These are phyloP conservation scores for Echeneis naucrates DNA, from an alignment of 2,797 vertebrate genomes.

Conservation along the genomic window DNA sequence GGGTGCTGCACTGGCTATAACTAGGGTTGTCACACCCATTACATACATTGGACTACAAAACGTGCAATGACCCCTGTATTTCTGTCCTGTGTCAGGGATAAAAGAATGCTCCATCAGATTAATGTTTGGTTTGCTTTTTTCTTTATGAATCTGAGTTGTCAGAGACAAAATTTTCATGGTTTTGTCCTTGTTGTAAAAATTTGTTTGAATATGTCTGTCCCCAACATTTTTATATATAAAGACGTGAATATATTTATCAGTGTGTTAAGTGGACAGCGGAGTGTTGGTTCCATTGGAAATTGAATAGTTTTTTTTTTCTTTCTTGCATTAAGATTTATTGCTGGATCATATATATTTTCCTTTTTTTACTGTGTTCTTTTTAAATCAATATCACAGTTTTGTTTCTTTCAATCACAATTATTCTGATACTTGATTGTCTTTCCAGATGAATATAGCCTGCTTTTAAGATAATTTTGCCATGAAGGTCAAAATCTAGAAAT, in stretches of 20 bases:
- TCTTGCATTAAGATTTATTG: slow-evolving; percentile 79
- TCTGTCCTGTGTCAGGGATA: slow-evolving; percentile 64
- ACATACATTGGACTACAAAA: slow-evolving; percentile 72
- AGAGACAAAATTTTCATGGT: slow-evolving; percentile 70
- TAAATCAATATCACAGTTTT: slow-evolving; percentile 71
- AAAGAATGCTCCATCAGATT: slow-evolving; percentile 68
- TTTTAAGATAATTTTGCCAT: slow-evolving; percentile 72
- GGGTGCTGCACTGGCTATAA: slow-evolving; percentile 53
- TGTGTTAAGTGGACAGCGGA: slow-evolving; percentile 76
- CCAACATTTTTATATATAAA: slow-evolving; percentile 81
- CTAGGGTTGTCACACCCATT: slow-evolving; percentile 46
- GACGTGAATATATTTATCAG: slow-evolving; percentile 86
- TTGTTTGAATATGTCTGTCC: slow-evolving; percentile 74
- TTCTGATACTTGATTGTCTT: slow-evolving; percentile 76
- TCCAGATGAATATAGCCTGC: slow-evolving; percentile 58
- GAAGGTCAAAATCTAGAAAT: slow-evolving; percentile 69
- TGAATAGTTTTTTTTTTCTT: slow-evolving; percentile 56
- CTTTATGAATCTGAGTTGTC: slow-evolving; percentile 64
- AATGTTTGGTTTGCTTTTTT: slow-evolving; percentile 56
- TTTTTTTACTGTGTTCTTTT: slow-evolving; percentile 74
- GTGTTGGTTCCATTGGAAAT: slow-evolving; percentile 79
- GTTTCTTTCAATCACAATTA: slow-evolving; percentile 76
- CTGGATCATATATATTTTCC: slow-evolving; percentile 77
- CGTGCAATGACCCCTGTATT: slow-evolving; percentile 76
- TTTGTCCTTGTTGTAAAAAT: slow-evolving; percentile 76